Evolutionary conservation across 1,140 invertebrate species (phyloP), one percentile per base, ranked within the genome.

Genomic region (Hermetia illucens): DNA sequence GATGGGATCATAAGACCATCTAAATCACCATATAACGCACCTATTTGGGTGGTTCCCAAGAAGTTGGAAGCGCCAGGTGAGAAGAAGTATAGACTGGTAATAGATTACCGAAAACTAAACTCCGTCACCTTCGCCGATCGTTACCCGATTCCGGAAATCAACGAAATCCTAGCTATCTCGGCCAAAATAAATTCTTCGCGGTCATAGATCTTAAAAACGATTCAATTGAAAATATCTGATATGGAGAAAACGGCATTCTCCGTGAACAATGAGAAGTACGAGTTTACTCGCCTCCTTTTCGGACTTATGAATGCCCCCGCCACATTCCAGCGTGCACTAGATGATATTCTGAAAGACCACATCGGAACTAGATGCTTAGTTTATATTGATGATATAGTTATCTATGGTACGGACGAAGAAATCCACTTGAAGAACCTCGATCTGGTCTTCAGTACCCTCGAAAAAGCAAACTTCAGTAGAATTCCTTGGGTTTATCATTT

Each of bases 91-190:
- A 31, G 56, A 18, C 29, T 57, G 20, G 48, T 52, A 4, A 42
- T 56, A 13, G 55, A 58, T 42, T 59, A 47, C 36, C 21, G 50
- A 21, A 52, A 50, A 41, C 27, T 53, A 17, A 57, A 54, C 42
- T 35, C 44, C 29, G 40, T 47, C 34, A 52, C 48, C 19, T 39
- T 53, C n/a, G 35, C 47, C 10, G 64, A 70, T 44, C 32, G 39
- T n/a, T 69, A 55, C 48, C 69, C 68, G 5, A 43, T 72, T 6
- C 67, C 68, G 4, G 49, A 60, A 6, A 68, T 70, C 4, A 57
- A 56, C 15, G 58, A 63, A 10, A 49, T 55, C 17, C 45, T 74
- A 24, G 56, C 64, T 36, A 50, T 22, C 39, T 71, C 27, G 51
- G 52, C 1, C 49, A 47, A 12, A 42, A 45, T 8, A 50, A 42